phyloP scores from a whole-genome alignment of 2,888 invertebrate species.

The Acleris sparsana region DNA sequence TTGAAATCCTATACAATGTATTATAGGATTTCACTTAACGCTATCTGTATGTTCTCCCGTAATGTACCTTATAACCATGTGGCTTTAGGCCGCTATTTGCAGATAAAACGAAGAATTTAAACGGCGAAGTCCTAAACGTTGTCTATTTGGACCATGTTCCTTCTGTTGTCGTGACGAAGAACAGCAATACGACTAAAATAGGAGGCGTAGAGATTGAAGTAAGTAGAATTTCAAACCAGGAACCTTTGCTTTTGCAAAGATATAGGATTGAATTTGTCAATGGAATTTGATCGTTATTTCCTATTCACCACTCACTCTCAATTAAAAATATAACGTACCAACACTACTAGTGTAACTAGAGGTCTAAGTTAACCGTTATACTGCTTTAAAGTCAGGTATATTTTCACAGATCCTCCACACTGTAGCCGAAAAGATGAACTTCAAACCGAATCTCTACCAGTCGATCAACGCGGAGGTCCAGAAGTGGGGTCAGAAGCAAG shows the following conservation, averaged over 20 bases:
- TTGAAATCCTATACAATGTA: too few species aligned
- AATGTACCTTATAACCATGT: neutral
- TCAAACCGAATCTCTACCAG: slow-evolving; percentile 87
- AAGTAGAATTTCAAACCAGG: slow-evolving; percentile 37
- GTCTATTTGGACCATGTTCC: slow-evolving; percentile 88
- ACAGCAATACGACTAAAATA: slow-evolving; percentile 67
- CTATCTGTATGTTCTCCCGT: neutral
- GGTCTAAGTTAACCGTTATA: too few species aligned
- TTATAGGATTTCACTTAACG: neutral
- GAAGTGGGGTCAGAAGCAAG: slow-evolving; percentile 86
- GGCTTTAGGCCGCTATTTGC: slow-evolving; percentile 65
- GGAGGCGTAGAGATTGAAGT: slow-evolving; percentile 89
- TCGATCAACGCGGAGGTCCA: slow-evolving; percentile 83
- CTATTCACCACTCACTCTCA: too few species aligned
- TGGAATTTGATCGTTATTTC: too few species aligned
- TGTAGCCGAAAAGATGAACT: slow-evolving; percentile 88
- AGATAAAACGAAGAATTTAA: slow-evolving; percentile 85
- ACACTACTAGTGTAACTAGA: too few species aligned
- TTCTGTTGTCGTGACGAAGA: slow-evolving; percentile 79
- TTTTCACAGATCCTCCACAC: slow-evolving; percentile 85
- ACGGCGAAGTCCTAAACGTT: slow-evolving; percentile 83
- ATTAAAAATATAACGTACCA: too few species aligned
- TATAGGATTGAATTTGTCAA: too few species aligned
- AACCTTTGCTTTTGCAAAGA: too few species aligned
- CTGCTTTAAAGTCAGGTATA: neutral